Conservation (phyloP, 2,888 invertebrate species). For the Andrena fulva region DNA sequence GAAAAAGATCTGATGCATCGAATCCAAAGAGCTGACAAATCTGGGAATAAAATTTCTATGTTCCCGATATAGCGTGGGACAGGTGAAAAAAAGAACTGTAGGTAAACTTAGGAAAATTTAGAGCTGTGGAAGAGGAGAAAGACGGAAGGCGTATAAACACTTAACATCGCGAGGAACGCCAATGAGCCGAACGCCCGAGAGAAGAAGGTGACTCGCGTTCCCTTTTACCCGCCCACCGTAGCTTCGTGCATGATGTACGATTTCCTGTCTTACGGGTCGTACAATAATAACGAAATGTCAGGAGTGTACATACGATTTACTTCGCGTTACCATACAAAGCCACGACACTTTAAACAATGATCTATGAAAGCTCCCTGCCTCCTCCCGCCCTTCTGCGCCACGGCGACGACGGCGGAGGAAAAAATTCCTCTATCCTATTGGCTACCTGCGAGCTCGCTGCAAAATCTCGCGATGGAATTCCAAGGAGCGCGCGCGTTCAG, state of each 20-base stretch:
- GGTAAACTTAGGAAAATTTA: constrained; percentile 20
- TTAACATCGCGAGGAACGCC: constrained; percentile 64
- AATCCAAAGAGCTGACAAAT: no score
- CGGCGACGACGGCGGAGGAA: background rate
- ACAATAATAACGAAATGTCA: constrained; percentile 76
- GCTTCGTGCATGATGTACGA: constrained; percentile 74
- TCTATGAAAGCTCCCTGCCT: constrained; percentile 58
- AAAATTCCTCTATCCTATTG: constrained; percentile 29
- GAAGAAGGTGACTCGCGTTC: constrained; percentile 71
- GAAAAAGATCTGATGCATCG: no score
- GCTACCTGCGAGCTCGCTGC: constrained; percentile 46
- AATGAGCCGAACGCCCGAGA: constrained; percentile 64
- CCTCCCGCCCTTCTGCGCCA: background rate
- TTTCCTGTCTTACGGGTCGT: constrained; percentile 73
- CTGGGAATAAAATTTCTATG: no score
- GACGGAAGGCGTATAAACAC: constrained; percentile 59
- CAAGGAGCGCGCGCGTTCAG: background rate
- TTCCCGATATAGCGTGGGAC: no score
- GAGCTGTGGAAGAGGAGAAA: constrained; percentile 21
- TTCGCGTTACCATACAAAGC: constrained; percentile 71
- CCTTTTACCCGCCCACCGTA: constrained; percentile 75
- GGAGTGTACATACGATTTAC: constrained; percentile 73
- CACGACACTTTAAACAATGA: constrained; percentile 71
- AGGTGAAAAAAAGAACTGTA: background rate
- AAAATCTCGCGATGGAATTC: constrained; percentile 35